These are phyloP conservation scores for Artemisiospiza belli DNA, from an alignment of 2,113 vertebrate species.

Conservation along the genomic window DNA sequence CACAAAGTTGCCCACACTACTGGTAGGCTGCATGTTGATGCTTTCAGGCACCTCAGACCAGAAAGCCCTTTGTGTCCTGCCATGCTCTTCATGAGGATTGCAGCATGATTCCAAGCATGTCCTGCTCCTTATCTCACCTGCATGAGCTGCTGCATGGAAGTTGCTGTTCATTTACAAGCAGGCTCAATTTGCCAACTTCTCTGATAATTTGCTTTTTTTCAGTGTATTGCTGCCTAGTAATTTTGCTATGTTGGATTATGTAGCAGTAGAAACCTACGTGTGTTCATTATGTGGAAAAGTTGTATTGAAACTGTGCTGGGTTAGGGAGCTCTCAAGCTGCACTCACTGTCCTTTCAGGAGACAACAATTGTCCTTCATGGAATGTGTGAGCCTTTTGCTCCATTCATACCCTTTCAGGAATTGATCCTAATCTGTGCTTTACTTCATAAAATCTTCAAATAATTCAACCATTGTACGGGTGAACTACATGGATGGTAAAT, in stretches of 20 bases:
- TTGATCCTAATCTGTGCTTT: neutral
- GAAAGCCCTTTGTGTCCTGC: accelerated
- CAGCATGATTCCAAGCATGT: accelerated
- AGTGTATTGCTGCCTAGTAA: neutral
- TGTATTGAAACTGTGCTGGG: neutral
- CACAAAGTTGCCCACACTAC: neutral
- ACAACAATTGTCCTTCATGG: neutral
- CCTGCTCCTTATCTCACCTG: neutral
- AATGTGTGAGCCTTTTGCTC: neutral
- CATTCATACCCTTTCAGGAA: neutral
- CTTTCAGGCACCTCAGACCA: neutral
- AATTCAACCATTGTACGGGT: neutral
- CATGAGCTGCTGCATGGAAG: neutral
- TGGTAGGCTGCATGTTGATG: accelerated
- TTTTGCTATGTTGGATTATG: neutral
- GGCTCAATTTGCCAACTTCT: neutral
- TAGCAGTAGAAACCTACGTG: accelerated
- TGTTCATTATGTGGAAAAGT: neutral
- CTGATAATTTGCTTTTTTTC: neutral
- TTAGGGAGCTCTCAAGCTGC: neutral
- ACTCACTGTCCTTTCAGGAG: neutral
- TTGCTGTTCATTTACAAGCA: neutral
- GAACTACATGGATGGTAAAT: neutral
- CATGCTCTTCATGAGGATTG: accelerated
- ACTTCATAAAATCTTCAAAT: neutral